A percentile compares a stretch with the other conserved stretches of the same genome.
Evolutionary conservation across 2,113 vertebrate genomes (phyloP).

Genomic region (Nothoprocta pentlandii): DNA sequence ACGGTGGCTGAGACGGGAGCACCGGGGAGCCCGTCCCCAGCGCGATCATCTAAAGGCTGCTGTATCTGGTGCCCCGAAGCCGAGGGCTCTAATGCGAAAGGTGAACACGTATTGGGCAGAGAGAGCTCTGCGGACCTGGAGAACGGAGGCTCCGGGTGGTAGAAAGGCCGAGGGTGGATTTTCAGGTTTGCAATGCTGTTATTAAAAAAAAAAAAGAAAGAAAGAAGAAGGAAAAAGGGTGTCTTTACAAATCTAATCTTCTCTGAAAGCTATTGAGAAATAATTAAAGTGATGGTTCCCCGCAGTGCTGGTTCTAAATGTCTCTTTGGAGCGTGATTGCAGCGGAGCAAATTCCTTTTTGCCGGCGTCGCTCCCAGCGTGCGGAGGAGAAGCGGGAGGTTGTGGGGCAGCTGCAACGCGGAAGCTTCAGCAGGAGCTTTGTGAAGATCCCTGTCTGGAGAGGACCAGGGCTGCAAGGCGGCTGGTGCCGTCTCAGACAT

Average conservation of each 20-base stretch:
- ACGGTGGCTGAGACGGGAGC: no score
- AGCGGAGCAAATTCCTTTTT: not conserved
- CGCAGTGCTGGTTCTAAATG: constrained; percentile 29
- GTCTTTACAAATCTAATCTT: constrained; percentile 6
- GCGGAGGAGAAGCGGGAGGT: not conserved
- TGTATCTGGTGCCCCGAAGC: rapidly evolving
- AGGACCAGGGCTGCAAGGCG: rapidly evolving
- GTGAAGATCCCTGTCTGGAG: not conserved
- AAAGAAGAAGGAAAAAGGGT: no score
- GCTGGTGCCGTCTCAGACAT: not conserved
- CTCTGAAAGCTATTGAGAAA: not conserved
- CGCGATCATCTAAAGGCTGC: not conserved
- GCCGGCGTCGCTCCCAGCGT: no score
- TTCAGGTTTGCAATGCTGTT: not conserved
- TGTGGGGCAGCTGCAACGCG: no score
- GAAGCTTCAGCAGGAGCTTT: not conserved
- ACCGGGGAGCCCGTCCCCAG: not conserved
- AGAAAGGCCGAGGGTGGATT: not conserved
- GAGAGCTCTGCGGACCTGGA: not conserved
- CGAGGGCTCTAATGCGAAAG: not conserved
- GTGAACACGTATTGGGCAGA: not conserved
- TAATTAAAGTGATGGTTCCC: constrained; percentile 16
- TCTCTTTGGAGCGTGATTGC: not conserved
- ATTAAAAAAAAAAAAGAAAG: not conserved
- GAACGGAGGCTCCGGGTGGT: not conserved